A percentile compares a stretch with the other conserved stretches of the same genome.
Evolutionary conservation across 30 jellyfish, hydroid and myxozoan species (phyloP).

Genomic region (Cassiopea xamachana): DNA sequence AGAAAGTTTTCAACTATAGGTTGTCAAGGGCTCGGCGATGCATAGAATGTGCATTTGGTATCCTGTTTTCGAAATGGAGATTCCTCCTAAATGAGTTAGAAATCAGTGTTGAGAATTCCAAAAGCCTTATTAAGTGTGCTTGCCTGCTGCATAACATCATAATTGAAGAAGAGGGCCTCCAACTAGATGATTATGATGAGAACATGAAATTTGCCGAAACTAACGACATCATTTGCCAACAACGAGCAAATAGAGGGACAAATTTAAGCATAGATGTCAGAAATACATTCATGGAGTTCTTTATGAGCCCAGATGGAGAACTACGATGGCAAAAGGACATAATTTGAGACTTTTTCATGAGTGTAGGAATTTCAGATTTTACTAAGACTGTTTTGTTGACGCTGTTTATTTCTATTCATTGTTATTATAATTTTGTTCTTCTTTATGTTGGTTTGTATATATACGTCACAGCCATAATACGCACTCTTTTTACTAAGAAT

Average conservation of each 20-base stretch:
- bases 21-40: constrained; percentile 32
- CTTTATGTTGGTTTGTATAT: too few relatives aligned
- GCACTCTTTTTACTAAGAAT: too few relatives aligned
- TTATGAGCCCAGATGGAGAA: constrained; percentile 12
- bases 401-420: too few relatives aligned
- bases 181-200: not conserved
- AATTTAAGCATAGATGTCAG: constrained; percentile 3
- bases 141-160: constrained; percentile 27
- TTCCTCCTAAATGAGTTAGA: not conserved
- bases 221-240: not conserved
- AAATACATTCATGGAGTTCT: not conserved
- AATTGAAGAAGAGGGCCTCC: constrained; percentile 28
- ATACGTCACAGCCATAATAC: too few relatives aligned
- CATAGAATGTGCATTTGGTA: constrained; percentile 30
- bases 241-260: constrained; percentile 24
- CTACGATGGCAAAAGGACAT: constrained; percentile 5
- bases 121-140: not conserved
- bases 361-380: too few relatives aligned
- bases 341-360: too few relatives aligned
- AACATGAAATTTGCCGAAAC: not conserved
- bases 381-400: too few relatives aligned
- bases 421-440: too few relatives aligned
- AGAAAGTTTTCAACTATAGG: constrained; percentile 31
- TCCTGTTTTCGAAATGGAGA: constrained; percentile 24
- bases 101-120: not conserved